Conservation (phyloP, 2,113 vertebrate genomes). For the Misgurnus mizolepis region DNA sequence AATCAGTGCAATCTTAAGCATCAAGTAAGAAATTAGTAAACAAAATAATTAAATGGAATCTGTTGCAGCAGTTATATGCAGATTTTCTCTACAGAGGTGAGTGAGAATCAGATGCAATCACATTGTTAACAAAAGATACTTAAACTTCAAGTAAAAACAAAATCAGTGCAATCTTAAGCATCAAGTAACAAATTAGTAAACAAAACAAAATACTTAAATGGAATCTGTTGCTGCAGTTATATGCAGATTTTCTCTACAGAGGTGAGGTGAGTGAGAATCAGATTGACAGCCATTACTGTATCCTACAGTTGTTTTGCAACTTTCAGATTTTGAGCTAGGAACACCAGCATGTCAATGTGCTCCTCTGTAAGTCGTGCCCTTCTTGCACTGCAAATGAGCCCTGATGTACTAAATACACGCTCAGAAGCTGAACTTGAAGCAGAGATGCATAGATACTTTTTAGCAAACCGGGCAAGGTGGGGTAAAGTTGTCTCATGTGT, state of each 20-base stretch:
- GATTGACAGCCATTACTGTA: conserved; percentile 1
- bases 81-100: background rate
- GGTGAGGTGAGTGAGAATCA: background rate
- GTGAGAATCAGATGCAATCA: too few species aligned
- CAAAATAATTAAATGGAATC: background rate
- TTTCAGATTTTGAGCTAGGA: conserved; percentile 27
- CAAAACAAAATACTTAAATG: background rate
- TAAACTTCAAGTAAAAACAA: background rate
- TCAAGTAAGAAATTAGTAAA: conserved; percentile 1
- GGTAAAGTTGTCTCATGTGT: background rate
- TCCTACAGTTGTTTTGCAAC: background rate
- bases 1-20: conserved; percentile 10
- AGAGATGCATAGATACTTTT: background rate
- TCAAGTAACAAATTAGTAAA: conserved; percentile 3
- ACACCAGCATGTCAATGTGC: conserved; percentile 29
- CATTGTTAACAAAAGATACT: background rate
- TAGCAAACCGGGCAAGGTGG: background rate
- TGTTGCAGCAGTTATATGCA: background rate
- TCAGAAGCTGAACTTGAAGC: too few species aligned
- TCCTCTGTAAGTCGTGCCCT: conserved; percentile 15
- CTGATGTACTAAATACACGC: too few species aligned
- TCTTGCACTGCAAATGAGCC: conserved; percentile 8
- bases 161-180: conserved; percentile 10
- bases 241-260: conserved; percentile 1
- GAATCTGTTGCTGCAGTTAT: background rate